Base-by-base conservation (phyloP, 23 tunicate genomes). In the Corella eumyota region DNA sequence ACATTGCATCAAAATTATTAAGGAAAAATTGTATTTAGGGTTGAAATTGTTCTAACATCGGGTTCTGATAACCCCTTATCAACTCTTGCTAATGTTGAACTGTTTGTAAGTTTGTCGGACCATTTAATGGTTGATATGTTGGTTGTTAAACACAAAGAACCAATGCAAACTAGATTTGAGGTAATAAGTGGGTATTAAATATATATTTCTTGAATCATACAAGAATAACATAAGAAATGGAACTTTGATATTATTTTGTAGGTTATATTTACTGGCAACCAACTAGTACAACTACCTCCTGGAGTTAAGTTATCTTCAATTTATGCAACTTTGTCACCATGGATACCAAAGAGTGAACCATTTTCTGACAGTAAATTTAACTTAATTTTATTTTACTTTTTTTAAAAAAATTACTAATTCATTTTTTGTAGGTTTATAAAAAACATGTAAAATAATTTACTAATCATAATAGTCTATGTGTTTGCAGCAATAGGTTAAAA, bases 201-300 rank as follows among this genome's bases (percentile, higher is more conserved):
- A n/a, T n/a, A n/a, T n/a, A n/a, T n/a, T n/a, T n/a, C n/a, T n/a
- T n/a, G n/a, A n/a, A n/a, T n/a, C n/a, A n/a, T n/a, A n/a, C n/a
- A n/a, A n/a, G n/a, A n/a, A n/a, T n/a, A n/a, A n/a, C n/a, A n/a
- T n/a, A n/a, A n/a, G n/a, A n/a, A n/a, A n/a, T n/a, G n/a, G n/a
- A n/a, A n/a, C n/a, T n/a, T n/a, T n/a, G n/a, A n/a, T n/a, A n/a
- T 15, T 2, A 11, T 22, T 32, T 60, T 60, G 30, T 30, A 71
- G 66, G 57, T 71, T 19, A 32, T 36, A 33, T 30, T 72, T 1
- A 72, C 67, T 38, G 78, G 78, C 27, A 31, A 20, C 25, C 35
- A 44, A 32, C 46, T 57, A n/a, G 33, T 20, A 15, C 78, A 61
- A 19, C 60, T 34, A 33, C 53, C 78, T 49, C 46, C 78, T 1